phyloP scores from a whole-genome alignment of 1,140 invertebrate species.

The Leptoteleia sp. region DNA sequence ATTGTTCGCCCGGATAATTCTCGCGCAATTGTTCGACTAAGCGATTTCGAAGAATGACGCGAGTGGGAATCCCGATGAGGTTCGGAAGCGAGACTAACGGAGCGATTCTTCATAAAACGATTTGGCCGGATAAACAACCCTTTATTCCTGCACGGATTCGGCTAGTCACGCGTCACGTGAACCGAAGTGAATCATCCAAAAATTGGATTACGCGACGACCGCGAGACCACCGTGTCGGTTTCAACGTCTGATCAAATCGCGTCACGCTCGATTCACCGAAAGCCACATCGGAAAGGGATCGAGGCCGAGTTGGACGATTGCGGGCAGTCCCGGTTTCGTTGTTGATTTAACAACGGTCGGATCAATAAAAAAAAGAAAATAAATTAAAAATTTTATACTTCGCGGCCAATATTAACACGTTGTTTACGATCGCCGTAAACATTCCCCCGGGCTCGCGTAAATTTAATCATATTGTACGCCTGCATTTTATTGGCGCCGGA shows the following conservation, averaged over 20 bases:
- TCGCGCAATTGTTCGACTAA: slow-evolving; percentile 26
- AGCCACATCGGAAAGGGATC: not conserved
- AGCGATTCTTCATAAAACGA: slow-evolving; percentile 28
- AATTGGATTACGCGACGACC: slow-evolving; percentile 51
- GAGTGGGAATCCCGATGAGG: slow-evolving; percentile 24
- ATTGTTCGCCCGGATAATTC: slow-evolving; percentile 19
- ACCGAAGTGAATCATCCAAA: slow-evolving; percentile 40
- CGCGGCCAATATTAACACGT: slow-evolving; percentile 2
- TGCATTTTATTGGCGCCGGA: slow-evolving; percentile 20
- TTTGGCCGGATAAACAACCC: slow-evolving; percentile 54
- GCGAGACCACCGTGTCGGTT: slow-evolving; percentile 44
- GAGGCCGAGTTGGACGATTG: not conserved
- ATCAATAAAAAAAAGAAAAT: not conserved
- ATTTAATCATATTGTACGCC: slow-evolving; percentile 22
- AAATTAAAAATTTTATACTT: not conserved
- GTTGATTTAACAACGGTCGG: not conserved
- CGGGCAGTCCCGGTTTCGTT: not conserved
- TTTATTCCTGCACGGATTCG: slow-evolving; percentile 54
- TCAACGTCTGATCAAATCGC: slow-evolving; percentile 13
- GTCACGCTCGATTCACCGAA: slow-evolving; percentile 8
- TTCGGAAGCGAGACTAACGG: slow-evolving; percentile 52
- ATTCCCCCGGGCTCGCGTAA: slow-evolving; percentile 6
- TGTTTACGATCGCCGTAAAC: slow-evolving; percentile 24
- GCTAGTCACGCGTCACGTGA: slow-evolving; percentile 60
- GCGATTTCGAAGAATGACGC: slow-evolving; percentile 17